Evolutionary conservation across 2,888 invertebrate species (phyloP), one percentile per base, ranked within the genome.

Genomic region (Hecatera dysodea): DNA sequence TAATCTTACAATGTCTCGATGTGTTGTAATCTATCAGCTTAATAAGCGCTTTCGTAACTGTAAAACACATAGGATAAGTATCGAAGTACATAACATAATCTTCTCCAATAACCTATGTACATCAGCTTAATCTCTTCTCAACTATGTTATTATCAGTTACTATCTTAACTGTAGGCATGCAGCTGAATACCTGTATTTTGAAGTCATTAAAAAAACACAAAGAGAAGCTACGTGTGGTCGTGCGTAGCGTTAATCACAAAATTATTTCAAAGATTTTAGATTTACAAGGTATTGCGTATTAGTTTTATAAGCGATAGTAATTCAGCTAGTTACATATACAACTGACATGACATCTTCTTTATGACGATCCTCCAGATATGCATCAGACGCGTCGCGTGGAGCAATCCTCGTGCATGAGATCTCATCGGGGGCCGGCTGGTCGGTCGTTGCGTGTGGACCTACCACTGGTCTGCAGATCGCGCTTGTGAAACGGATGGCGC

Each of bases 351-450:
- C 29, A 56, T 39, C 39, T 68, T n/a, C 57, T 65, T 78, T 55
- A 62, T 61, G 44, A 39, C 19, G 15, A 36, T 61, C 22, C 36
- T 24, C 83, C 72, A 94, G 94, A 63, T 97, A 97, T 86, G 94
- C 97, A 24, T 97, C 97, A 52, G 98, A 98, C 88, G 97, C 98
- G 0, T 97, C 97, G 0, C 96, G 97, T 52, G 96, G 97, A 12
- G 96, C 97, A 19, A 96, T 98, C 61, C 93, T 97, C 12, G 97
- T 98, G 0, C 97, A 97, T 86, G 97, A 98, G 86, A 96, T 97
- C 5, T 94, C 96, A 15, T 95, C 96, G 4, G 96, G 96, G 73
- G 96, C 96, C 12, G 97, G 97, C 9, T 97, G 97, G 92, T 94
- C 97, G 6, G 97, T 98, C 0, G 94, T 97, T 1, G 97, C 96